These are phyloP conservation scores for Carterocephalus palaemon DNA, from an alignment of 2,888 invertebrate genomes.

Conservation along the genomic window DNA sequence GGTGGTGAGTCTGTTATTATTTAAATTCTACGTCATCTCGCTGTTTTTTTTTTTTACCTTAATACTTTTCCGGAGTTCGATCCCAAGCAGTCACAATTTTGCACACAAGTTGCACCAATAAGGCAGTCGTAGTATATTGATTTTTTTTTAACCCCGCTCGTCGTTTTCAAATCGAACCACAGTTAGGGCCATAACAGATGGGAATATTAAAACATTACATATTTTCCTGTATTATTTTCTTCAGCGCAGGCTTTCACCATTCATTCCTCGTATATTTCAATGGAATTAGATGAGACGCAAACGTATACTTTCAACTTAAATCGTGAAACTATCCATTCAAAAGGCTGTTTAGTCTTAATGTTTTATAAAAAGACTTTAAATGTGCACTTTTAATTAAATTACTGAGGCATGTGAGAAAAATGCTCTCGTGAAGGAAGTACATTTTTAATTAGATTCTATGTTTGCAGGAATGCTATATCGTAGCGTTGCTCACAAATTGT, in stretches of 20 bases:
- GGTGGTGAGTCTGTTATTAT: too few relatives aligned
- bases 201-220: slow-evolving; percentile 77
- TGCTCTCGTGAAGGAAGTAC: too few relatives aligned
- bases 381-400: slow-evolving; percentile 15
- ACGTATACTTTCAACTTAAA: slow-evolving; percentile 16
- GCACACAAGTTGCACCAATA: too few relatives aligned
- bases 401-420: slow-evolving; percentile 7
- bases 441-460: too few relatives aligned
- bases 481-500: too few relatives aligned
- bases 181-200: slow-evolving; percentile 52
- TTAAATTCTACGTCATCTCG: too few relatives aligned
- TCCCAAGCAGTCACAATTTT: too few relatives aligned
- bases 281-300: slow-evolving; percentile 20
- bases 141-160: too few relatives aligned
- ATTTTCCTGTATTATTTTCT: slow-evolving; percentile 64
- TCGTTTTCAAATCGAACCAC: slow-evolving; percentile 34
- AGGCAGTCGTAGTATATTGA: too few relatives aligned
- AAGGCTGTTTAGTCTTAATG: slow-evolving; percentile 18
- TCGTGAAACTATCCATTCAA: slow-evolving; percentile 16
- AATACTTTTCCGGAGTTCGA: too few relatives aligned
- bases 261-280: slow-evolving; percentile 33
- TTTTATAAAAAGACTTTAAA: slow-evolving; percentile 2
- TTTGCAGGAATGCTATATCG: too few relatives aligned
- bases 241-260: slow-evolving; percentile 57
- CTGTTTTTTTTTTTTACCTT: too few relatives aligned